phyloP scores from a whole-genome alignment of 2,113 vertebrate genomes.

The Malurus elegans region DNA sequence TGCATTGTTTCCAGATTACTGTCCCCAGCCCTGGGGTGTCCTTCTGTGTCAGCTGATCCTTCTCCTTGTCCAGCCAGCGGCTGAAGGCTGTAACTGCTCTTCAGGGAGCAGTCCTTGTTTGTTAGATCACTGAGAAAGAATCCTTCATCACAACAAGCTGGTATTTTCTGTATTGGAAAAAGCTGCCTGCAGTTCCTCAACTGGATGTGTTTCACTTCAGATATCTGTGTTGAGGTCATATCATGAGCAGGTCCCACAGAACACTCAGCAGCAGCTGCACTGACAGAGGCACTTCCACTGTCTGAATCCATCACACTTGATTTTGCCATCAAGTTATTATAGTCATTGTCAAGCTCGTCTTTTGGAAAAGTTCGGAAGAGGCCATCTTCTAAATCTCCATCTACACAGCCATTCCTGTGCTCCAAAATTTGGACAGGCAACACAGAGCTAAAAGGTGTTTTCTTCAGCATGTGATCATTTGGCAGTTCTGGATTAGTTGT shows the following conservation, averaged over 20 bases:
- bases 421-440: background rate
- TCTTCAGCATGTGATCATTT: background rate
- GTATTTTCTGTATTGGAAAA: background rate
- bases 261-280: background rate
- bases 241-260: background rate
- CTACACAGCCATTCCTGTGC: constrained; percentile 4
- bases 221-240: background rate
- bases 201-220: background rate
- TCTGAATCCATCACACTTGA: background rate
- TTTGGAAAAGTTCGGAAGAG: constrained; percentile 45
- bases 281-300: background rate
- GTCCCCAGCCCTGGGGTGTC: background rate
- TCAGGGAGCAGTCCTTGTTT: background rate
- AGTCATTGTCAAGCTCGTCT: background rate
- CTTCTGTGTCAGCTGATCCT: background rate
- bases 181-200: background rate
- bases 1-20: background rate
- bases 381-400: constrained; percentile 2
- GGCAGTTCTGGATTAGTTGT: background rate
- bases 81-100: background rate
- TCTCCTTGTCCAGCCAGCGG: background rate
- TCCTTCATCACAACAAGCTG: background rate
- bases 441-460: background rate
- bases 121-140: constrained; percentile 42
- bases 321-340: background rate